Base-by-base conservation (phyloP, 2,888 invertebrate genomes). In the Pimpla rufipes region DNA sequence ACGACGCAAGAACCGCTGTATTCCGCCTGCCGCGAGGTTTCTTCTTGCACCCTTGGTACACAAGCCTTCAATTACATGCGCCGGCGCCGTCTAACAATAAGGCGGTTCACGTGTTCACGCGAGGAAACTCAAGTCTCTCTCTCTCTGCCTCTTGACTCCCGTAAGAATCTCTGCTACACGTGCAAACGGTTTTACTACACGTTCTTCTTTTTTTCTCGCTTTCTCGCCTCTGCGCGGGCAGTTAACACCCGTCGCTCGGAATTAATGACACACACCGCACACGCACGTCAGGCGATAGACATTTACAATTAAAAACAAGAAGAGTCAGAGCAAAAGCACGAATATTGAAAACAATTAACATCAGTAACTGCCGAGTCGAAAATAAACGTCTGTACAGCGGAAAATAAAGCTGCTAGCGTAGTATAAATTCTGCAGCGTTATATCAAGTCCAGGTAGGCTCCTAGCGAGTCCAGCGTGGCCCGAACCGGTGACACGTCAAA, bases 11-110 rank as follows among this genome's bases (percentile, higher is more conserved):
- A 59, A 16, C 16, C 35, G 16, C 59, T 37, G 16, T 37, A 59
- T 37, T 23, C 59, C 35, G n/a, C 37, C 7, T 6, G 29, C 29
- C 7, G 13, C 37, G 11, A 68, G n/a, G 37, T 37, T 55, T 52
- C 21, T 68, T 68, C 68, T 70, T 55, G 40, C 55, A 37, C 37
- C 52, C 52, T 37, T 21, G 37, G 45, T 45, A 29, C 13, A 16
- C 35, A 37, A 23, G n/a, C 70, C 70, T 21, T 70, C 70, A 70
- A 70, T 70, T 55, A 70, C 23, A 37, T 40, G n/a, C 18, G 40
- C 40, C 70, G 55, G 40, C 70, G 40, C 29, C 29, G 37, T 55
- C 70, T 55, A 55, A 70, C 70, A 52, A 70, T 55, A 55, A 40
- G 70, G 70, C 55, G 18, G 6, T n/a, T 35, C 18, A 52, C 37